Evolutionary conservation across 2,888 invertebrate genomes (phyloP).

Genomic region (Himalopsyche japonica): DNA sequence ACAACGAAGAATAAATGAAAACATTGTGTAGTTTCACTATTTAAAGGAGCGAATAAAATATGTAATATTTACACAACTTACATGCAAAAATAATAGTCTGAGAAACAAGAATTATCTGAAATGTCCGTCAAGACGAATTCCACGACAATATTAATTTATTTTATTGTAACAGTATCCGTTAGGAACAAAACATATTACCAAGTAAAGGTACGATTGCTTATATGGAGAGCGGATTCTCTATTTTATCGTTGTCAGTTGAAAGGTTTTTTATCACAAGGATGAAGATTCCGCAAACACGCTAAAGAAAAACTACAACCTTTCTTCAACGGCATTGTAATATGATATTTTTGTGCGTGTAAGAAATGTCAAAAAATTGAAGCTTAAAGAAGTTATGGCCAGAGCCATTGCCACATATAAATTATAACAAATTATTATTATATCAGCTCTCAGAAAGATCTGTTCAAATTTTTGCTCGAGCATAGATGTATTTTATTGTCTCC

Average conservation of each 20-base stretch:
- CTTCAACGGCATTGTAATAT: neutral
- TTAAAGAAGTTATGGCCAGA: too few species aligned
- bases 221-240: neutral
- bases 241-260: neutral
- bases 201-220: neutral
- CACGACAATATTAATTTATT: neutral
- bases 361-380: neutral
- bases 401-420: too few species aligned
- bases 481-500: too few species aligned
- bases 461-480: too few species aligned
- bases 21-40: too few species aligned
- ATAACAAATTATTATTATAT: too few species aligned
- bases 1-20: too few species aligned
- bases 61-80: too few species aligned
- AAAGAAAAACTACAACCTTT: neutral
- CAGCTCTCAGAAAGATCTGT: too few species aligned
- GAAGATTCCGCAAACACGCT: neutral
- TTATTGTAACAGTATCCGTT: neutral
- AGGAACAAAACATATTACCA: neutral
- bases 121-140: neutral
- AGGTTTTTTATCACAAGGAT: neutral
- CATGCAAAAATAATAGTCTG: too few species aligned
- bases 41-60: too few species aligned
- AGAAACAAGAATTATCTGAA: neutral
- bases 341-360: neutral